Percentiles rank a stretch among this genome's conserved stretches.
Evolutionary conservation across 2,888 invertebrate species (phyloP).

Genomic region (Apomyelois bistriatella): DNA sequence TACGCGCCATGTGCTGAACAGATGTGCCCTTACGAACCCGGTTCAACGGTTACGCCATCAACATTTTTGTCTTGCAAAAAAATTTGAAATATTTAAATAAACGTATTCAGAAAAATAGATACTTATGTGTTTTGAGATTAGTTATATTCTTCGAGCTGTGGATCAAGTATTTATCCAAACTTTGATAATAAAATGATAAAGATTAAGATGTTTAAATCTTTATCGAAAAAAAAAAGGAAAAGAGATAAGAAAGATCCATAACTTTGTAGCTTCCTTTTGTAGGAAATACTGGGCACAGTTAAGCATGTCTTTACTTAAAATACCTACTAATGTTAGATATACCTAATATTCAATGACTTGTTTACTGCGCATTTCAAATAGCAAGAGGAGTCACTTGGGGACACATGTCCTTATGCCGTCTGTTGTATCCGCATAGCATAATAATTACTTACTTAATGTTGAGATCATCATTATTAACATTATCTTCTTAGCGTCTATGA

Average conservation of each 20-base stretch:
- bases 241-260: no score
- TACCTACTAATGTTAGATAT: not conserved
- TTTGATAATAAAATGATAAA: no score
- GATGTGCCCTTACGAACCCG: constrained; percentile 52
- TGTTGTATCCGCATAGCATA: constrained; percentile 30
- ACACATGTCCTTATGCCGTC: constrained; percentile 12
- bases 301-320: not conserved
- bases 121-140: no score
- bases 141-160: no score
- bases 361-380: constrained; percentile 4
- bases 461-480: constrained; percentile 52
- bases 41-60: constrained; percentile 36
- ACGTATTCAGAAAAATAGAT: no score
- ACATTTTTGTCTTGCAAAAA: constrained; percentile 9
- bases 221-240: no score
- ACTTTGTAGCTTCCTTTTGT: no score
- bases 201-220: no score
- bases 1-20: constrained; percentile 73
- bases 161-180: no score
- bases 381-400: not conserved
- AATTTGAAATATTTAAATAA: not conserved
- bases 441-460: constrained; percentile 37
- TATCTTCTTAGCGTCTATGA: constrained; percentile 20
- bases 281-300: no score
- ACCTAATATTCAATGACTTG: not conserved